Evolutionary conservation across 2,888 invertebrate species (phyloP).

Genomic region (Holacanthella duospinosa): DNA sequence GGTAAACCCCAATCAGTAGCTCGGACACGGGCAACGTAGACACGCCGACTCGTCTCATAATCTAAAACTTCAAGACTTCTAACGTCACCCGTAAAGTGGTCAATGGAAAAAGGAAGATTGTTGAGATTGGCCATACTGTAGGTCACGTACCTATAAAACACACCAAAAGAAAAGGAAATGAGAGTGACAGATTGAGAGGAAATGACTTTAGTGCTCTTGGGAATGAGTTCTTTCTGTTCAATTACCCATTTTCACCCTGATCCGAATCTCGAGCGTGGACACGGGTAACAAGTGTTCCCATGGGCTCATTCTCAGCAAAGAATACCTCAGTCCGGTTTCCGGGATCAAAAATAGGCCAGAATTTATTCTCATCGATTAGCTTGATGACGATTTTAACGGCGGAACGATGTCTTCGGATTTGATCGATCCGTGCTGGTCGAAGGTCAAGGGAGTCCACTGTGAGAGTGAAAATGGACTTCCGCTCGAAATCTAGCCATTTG

Average conservation of each 20-base stretch:
- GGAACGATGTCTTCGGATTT: conserved; percentile 68
- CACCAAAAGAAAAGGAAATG: not conserved
- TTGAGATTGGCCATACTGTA: conserved; percentile 84
- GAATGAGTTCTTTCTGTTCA: not conserved
- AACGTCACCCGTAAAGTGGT: conserved; percentile 85
- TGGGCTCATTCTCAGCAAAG: conserved; percentile 77
- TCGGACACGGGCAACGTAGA: conserved; percentile 47
- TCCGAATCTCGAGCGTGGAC: conserved; percentile 80
- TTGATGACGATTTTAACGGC: conserved; percentile 83
- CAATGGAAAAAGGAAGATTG: conserved; percentile 88
- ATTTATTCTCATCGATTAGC: conserved; percentile 72
- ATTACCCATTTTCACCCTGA: conserved; percentile 61
- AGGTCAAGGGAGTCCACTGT: conserved; percentile 84
- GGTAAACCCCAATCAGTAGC: conserved; percentile 95
- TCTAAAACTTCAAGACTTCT: conserved; percentile 71
- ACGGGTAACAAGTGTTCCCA: conserved; percentile 71
- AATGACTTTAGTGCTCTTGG: not conserved
- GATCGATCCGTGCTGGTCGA: conserved; percentile 51
- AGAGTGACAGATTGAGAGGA: not conserved
- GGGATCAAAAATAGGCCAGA: conserved; percentile 44
- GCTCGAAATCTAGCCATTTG: conserved; percentile 70
- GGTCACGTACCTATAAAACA: conserved; percentile 69
- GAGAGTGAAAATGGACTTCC: conserved; percentile 67
- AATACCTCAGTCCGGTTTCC: conserved; percentile 45
- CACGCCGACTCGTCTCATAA: conserved; percentile 78